phyloP scores from a whole-genome alignment of 2,888 invertebrate species.

The Tenthredo notha region DNA sequence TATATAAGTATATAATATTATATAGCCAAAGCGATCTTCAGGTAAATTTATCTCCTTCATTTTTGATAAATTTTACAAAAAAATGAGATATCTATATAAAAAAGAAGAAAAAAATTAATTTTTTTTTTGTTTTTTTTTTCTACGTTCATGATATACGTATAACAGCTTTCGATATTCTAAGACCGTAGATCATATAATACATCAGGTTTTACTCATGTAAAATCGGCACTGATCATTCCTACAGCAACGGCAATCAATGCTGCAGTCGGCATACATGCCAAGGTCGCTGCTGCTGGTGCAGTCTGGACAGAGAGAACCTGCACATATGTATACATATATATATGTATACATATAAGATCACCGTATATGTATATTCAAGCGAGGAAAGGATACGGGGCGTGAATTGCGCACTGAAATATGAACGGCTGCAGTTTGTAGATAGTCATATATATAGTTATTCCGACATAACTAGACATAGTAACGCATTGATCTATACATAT shows the following conservation, averaged over 20 bases:
- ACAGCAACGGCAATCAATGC: slow-evolving; percentile 1
- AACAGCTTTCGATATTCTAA: background rate
- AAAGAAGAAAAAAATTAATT: too few species aligned
- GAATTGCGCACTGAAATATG: slow-evolving; percentile 10
- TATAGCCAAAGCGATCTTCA: background rate
- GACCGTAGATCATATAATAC: background rate
- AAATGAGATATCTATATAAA: background rate
- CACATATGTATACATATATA: background rate
- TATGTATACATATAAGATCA: background rate
- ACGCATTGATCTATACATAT: background rate
- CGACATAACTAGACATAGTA: background rate
- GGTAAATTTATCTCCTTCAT: background rate
- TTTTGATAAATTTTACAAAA: background rate
- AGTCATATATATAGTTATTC: background rate
- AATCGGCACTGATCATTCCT: slow-evolving; percentile 10
- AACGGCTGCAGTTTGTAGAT: background rate
- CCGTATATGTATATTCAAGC: background rate
- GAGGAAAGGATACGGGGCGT: slow-evolving; percentile 12
- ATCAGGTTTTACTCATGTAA: background rate
- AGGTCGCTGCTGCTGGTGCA: background rate
- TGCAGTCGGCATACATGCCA: slow-evolving; percentile 28
- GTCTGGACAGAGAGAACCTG: background rate
- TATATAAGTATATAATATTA: background rate
- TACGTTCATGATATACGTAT: background rate
- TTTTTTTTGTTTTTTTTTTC: background rate